Conservation (phyloP, 2,113 vertebrate species). For the Callipepla californica region DNA sequence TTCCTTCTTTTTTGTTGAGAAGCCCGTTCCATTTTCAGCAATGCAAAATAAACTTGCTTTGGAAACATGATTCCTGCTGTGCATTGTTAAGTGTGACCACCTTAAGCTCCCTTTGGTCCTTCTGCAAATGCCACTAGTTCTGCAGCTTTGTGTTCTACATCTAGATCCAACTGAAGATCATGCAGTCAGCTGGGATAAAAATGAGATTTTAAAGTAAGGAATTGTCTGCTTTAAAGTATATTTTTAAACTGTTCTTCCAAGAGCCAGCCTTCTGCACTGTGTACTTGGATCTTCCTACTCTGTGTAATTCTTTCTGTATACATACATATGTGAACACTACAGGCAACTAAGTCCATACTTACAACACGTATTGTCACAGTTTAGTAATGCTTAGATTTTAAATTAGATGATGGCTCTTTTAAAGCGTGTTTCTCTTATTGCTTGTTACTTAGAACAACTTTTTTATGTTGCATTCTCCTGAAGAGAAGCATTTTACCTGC, state of each 20-base stretch:
- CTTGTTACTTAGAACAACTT: background rate
- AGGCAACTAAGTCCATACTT: background rate
- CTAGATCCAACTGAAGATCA: background rate
- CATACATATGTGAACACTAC: background rate
- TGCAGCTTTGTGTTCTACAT: background rate
- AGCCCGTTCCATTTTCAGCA: slow-evolving; percentile 41
- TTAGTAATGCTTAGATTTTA: background rate
- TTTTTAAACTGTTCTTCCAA: background rate
- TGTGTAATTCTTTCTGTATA: background rate
- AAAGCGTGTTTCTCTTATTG: background rate
- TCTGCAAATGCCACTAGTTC: slow-evolving; percentile 32
- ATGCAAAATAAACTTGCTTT: slow-evolving; percentile 50
- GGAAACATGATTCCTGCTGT: slow-evolving; percentile 29
- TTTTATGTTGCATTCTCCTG: background rate
- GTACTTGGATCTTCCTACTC: background rate
- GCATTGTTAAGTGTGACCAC: background rate
- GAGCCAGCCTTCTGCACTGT: background rate
- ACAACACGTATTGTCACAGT: background rate
- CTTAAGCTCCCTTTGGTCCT: background rate
- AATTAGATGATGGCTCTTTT: background rate
- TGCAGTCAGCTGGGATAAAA: background rate
- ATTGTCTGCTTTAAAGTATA: background rate
- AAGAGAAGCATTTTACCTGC: background rate
- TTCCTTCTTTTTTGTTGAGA: slow-evolving; percentile 38
- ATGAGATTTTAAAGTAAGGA: background rate